Conservation (phyloP, 2,113 vertebrate species). For the Proteles cristata region DNA sequence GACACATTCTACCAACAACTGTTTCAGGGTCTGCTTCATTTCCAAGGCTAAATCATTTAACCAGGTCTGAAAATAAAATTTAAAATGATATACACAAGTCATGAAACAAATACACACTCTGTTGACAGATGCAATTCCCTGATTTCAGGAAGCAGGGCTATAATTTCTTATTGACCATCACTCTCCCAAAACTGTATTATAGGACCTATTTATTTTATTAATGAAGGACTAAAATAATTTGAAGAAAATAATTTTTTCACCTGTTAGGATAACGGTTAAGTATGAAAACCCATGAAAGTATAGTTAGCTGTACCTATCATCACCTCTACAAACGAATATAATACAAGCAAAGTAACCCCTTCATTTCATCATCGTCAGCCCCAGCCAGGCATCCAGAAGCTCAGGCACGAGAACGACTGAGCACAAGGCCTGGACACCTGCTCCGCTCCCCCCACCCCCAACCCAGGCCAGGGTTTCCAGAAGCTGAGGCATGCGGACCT, state of each 20-base stretch:
- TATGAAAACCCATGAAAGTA: not conserved
- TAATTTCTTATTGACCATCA: constrained; percentile 1
- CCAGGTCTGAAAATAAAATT: constrained; percentile 90
- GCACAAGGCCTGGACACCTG: not conserved
- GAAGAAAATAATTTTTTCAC: not conserved
- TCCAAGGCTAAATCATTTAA: constrained; percentile 92
- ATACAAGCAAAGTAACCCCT: not conserved
- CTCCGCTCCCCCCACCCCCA: no score
- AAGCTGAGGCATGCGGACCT: not conserved
- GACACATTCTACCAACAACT: constrained; percentile 93
- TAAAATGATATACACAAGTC: constrained; percentile 48
- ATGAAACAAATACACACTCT: constrained; percentile 11
- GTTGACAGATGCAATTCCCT: not conserved
- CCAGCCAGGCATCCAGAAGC: not conserved
- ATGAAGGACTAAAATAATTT: not conserved
- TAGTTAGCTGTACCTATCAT: not conserved
- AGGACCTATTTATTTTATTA: not conserved
- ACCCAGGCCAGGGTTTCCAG: no score
- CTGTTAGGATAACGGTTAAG: not conserved
- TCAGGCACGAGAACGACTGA: not conserved
- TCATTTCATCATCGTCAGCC: not conserved
- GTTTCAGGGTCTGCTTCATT: constrained; percentile 96
- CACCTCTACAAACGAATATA: not conserved
- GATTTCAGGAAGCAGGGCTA: not conserved
- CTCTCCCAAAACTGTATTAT: not conserved